Conservation (phyloP, 2,113 vertebrate species). For the Gadus macrocephalus region DNA sequence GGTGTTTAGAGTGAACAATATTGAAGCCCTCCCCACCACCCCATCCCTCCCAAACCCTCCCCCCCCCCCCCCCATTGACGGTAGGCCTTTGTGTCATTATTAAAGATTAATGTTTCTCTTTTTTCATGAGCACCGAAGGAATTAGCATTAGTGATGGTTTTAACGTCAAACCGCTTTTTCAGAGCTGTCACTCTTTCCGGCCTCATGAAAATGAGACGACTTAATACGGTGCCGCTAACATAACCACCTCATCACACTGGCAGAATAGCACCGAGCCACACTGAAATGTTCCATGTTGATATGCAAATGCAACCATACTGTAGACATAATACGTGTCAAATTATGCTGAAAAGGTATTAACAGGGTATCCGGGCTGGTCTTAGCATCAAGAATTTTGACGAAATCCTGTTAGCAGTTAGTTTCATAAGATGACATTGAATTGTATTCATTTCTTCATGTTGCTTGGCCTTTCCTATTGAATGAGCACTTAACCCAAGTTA, state of each 20-base stretch:
- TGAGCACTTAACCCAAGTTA: too few relatives aligned
- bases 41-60: constrained; percentile 3
- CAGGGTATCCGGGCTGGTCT: too few relatives aligned
- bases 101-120: constrained; percentile 60
- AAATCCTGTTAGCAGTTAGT: too few relatives aligned
- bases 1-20: constrained; percentile 24
- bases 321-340: constrained; percentile 29
- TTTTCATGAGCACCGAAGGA: constrained; percentile 51
- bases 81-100: constrained; percentile 59
- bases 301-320: constrained; percentile 8
- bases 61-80: constrained; percentile 21
- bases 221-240: constrained; percentile 58
- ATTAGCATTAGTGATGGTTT: constrained; percentile 67
- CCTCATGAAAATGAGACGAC: constrained; percentile 46
- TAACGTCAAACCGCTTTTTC: constrained; percentile 62
- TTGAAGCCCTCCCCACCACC: neutral
- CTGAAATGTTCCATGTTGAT: constrained; percentile 23
- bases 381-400: too few relatives aligned
- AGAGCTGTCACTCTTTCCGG: constrained; percentile 54
- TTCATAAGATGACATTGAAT: too few relatives aligned
- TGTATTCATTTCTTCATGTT: too few relatives aligned
- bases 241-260: constrained; percentile 49
- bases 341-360: neutral
- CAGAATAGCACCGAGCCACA: constrained; percentile 44
- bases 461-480: too few relatives aligned